Percentiles rank a stretch among this genome's conserved stretches.
phyloP scores from a whole-genome alignment of 35 echinoderm and acorn worm genomes.

The Chiridota heheva region DNA sequence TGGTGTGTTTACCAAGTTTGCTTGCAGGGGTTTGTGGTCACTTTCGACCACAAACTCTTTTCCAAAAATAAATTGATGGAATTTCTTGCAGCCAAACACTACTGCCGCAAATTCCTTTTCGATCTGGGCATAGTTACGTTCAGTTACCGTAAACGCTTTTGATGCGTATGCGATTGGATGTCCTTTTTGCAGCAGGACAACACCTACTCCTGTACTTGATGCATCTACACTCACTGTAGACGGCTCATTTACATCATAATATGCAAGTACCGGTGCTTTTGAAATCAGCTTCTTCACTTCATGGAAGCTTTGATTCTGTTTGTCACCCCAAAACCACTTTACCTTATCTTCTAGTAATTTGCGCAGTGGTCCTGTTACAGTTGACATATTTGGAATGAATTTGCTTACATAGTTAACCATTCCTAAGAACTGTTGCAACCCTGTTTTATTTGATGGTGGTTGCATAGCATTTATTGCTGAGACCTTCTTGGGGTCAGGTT shows the following conservation, averaged over 20 bases:
- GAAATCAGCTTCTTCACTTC: constrained; percentile 1
- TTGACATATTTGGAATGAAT: not conserved
- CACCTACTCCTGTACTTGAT: not conserved
- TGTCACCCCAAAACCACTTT: not conserved
- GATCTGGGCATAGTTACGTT: constrained; percentile 31
- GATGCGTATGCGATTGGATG: constrained; percentile 37
- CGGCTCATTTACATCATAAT: constrained; percentile 21
- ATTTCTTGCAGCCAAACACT: constrained; percentile 32
- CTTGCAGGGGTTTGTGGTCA: constrained; percentile 46
- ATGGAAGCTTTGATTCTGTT: constrained; percentile 5
- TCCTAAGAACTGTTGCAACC: constrained; percentile 5
- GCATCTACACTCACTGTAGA: constrained; percentile 21
- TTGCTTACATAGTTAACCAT: constrained; percentile 32
- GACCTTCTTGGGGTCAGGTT: constrained; percentile 15
- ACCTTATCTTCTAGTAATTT: not conserved
- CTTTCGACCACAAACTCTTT: constrained; percentile 23
- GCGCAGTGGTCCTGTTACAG: not conserved
- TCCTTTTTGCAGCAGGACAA: constrained; percentile 17
- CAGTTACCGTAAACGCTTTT: constrained; percentile 1
- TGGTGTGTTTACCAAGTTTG: constrained; percentile 11
- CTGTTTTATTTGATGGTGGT: not conserved
- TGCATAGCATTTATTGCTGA: not conserved
- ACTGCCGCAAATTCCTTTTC: constrained; percentile 43
- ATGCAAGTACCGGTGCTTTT: constrained; percentile 29
- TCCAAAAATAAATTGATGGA: constrained; percentile 43